Conservation (phyloP, 2,113 vertebrate genomes). For the Eira barbara region DNA sequence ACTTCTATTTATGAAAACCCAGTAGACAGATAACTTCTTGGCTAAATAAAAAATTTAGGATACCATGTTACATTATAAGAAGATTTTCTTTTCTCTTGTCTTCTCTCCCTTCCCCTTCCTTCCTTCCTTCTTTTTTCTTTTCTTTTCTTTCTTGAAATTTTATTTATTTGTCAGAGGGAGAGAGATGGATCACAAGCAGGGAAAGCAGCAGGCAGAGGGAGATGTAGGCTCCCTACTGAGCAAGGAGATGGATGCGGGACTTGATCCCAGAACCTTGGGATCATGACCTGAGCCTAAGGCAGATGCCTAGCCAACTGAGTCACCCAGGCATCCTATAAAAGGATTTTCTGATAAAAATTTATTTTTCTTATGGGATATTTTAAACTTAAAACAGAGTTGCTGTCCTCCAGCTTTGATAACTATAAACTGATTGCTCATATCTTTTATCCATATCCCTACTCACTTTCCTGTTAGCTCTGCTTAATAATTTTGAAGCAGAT, state of each 20-base stretch:
- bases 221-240: background rate
- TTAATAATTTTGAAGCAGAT: slow-evolving; percentile 12
- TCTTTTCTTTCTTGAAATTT: background rate
- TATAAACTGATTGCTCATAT: background rate
- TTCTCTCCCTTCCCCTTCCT: too few species aligned
- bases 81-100: background rate
- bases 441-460: background rate
- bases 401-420: background rate
- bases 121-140: too few species aligned
- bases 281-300: background rate
- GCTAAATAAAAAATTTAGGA: background rate
- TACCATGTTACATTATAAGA: background rate
- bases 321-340: background rate
- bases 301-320: too few species aligned
- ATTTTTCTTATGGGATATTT: slow-evolving; percentile 19
- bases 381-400: background rate
- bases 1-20: background rate
- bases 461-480: background rate
- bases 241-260: too few species aligned
- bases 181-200: background rate
- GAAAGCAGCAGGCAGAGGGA: background rate
- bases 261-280: background rate
- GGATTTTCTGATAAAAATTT: background rate
- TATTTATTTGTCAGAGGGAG: background rate
- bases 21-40: background rate